Evolutionary conservation across 1,140 invertebrate species (phyloP).

Genomic region (Apolygus lucorum): DNA sequence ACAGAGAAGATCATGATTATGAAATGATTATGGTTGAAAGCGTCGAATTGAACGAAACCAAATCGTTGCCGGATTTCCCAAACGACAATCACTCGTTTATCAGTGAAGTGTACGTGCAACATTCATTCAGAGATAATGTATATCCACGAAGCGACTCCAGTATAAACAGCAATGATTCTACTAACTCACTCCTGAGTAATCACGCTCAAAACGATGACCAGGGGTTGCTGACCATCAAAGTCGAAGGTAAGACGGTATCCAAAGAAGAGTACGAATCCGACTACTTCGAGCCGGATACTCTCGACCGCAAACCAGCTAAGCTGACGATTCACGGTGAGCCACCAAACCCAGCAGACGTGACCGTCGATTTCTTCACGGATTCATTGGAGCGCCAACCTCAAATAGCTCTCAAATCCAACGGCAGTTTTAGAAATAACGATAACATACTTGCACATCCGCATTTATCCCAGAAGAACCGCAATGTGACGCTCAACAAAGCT

Average conservation of each 20-base stretch:
- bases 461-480: conserved; percentile 30
- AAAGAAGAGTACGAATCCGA: conserved; percentile 59
- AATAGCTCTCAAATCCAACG: conserved; percentile 47
- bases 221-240: conserved; percentile 66
- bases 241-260: conserved; percentile 60
- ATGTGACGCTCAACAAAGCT: conserved; percentile 38
- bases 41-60: conserved; percentile 36
- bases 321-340: conserved; percentile 41
- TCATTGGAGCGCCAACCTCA: conserved; percentile 49
- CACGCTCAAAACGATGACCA: conserved; percentile 50
- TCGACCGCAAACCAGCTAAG: conserved; percentile 69
- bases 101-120: conserved; percentile 68
- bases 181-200: conserved; percentile 26
- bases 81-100: conserved; percentile 55
- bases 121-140: conserved; percentile 48
- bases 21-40: conserved; percentile 35
- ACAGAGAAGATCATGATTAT: conserved; percentile 36
- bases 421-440: conserved; percentile 50
- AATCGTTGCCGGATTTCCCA: conserved; percentile 43
- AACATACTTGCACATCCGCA: not conserved
- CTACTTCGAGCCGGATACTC: conserved; percentile 70
- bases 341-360: conserved; percentile 35
- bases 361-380: conserved; percentile 41
- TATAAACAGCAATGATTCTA: conserved; percentile 33
- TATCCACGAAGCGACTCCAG: conserved; percentile 52